Conservation (phyloP, 1,140 invertebrate species). For the Anastrepha ludens region DNA sequence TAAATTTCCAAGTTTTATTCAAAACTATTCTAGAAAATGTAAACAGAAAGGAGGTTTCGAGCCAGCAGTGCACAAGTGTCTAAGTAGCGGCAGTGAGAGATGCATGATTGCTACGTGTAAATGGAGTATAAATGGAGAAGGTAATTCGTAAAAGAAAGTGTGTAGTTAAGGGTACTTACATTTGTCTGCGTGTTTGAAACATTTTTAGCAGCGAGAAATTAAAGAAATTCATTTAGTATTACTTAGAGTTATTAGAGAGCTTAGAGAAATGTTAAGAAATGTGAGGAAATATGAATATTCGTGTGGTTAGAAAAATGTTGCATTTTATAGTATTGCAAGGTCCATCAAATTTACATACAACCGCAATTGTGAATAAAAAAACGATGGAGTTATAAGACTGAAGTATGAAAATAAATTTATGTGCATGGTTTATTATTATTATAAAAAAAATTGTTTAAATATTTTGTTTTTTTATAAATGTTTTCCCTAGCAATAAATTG, state of each 20-base stretch:
- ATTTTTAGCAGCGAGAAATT: slow-evolving; percentile 40
- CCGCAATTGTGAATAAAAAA: neutral
- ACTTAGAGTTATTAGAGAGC: neutral
- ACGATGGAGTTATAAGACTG: no score
- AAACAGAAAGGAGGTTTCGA: neutral
- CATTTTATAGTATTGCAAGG: neutral
- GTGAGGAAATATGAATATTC: neutral
- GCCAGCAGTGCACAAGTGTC: neutral
- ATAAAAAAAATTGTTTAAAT: no score
- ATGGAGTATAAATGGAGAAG: neutral
- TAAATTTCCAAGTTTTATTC: no score
- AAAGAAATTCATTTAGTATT: slow-evolving; percentile 30
- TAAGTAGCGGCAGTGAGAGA: neutral
- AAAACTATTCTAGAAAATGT: no score
- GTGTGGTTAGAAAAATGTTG: slow-evolving; percentile 2
- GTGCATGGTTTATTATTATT: no score
- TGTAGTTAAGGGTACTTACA: slow-evolving; percentile 55
- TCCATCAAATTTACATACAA: neutral
- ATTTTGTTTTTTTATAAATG: no score
- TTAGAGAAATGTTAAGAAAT: neutral
- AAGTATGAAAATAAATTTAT: no score
- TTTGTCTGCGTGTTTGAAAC: slow-evolving; percentile 57
- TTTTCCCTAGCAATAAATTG: no score
- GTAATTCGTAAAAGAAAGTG: neutral
- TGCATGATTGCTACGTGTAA: neutral